These are phyloP conservation scores for Melopsittacus undulatus DNA, from an alignment of 2,797 vertebrate species.

Conservation along the genomic window DNA sequence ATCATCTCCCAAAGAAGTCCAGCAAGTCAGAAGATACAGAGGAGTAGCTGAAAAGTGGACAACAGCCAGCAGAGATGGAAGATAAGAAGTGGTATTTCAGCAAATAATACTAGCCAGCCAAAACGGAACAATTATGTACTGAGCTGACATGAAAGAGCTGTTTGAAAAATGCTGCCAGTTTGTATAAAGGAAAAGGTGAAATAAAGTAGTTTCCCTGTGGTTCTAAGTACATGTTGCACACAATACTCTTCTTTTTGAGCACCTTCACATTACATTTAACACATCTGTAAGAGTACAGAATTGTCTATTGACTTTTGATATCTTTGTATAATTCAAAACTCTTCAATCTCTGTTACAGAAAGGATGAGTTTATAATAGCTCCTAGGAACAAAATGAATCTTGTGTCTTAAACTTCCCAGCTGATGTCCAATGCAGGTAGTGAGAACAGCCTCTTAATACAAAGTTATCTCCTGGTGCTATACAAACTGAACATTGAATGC, in stretches of 20 bases:
- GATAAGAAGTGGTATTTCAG: conserved; percentile 62
- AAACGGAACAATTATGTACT: conserved; percentile 7
- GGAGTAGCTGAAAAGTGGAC: conserved; percentile 42
- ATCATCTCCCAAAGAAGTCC: neutral
- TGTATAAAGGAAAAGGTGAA: neutral
- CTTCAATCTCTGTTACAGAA: neutral
- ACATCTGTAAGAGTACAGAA: neutral
- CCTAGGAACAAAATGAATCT: neutral
- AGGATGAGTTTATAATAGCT: neutral
- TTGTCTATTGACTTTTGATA: neutral
- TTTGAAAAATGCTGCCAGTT: neutral
- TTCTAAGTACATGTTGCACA: neutral
- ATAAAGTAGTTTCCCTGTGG: neutral
- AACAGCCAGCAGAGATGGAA: conserved; percentile 39
- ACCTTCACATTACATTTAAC: neutral
- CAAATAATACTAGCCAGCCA: conserved; percentile 19
- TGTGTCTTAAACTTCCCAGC: neutral
- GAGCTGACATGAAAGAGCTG: neutral
- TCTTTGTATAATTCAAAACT: neutral
- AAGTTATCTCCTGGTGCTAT: neutral
- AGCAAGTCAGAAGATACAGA: conserved; percentile 13
- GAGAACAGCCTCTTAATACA: neutral
- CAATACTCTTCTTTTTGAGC: neutral
- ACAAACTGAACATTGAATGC: neutral
- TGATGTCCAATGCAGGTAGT: neutral